Base-by-base conservation (phyloP, 2,797 vertebrate genomes). In the Phrynocephalus vlangalii region DNA sequence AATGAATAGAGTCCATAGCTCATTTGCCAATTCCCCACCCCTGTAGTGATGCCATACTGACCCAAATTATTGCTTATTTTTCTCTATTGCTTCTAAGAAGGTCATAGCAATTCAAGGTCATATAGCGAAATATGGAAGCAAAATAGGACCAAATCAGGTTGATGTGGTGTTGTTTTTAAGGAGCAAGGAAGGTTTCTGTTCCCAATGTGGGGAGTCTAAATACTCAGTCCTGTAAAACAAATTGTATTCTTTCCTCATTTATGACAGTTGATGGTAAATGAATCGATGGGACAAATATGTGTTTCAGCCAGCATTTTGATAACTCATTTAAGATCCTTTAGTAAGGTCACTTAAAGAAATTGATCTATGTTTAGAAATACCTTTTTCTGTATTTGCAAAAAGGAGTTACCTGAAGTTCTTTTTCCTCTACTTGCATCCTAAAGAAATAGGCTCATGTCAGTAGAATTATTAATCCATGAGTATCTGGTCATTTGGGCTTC, bases 321-420 rank as follows among this genome's bases (percentile, higher is more conserved):
- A 70, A 70, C 10, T 80, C 87, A 48, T 88, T 4, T 82, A 71
- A 33, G 76, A 33, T 83, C 56, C 11, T 50, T 0, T 89, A 82
- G 68, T n/a, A 79, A 86, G 88, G 76, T 78, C 75, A 76, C 77
- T 90, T 92, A 70, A 76, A 92, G 91, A 88, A 48, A 15, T n/a
- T 6, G 73, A 50, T 2, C 52, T 79, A 13, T 90, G 24, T 87
- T 83, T 33, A 91, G 89, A 85, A 60, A 71, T 77, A 30, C 20
- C 38, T 66, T 80, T 30, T 56, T 15, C 15, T 60, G 8, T 6
- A 22, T 44, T 28, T 33, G 60, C 76, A 38, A 75, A 56, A 56
- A 81, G n/a, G 6, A 76, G 13, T 38, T 67, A 48, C 2, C 3
- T 6, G 6, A 3, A 30, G 20, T 50, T 28, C 30, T 6, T 48